Evolutionary conservation across 2,888 invertebrate species (phyloP).

Genomic region (Eulithis testata): DNA sequence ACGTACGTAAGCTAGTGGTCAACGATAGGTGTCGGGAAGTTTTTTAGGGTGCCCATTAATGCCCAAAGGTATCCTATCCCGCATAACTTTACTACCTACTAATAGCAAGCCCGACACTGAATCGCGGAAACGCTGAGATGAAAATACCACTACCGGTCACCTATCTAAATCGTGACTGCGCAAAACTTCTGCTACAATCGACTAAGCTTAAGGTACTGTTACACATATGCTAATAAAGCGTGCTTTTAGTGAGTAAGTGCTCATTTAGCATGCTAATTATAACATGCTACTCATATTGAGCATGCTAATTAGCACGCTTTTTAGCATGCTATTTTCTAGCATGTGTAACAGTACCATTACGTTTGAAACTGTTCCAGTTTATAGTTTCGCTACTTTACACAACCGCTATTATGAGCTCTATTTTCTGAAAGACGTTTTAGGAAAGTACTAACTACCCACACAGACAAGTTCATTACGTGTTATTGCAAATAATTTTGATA

Average conservation of each 20-base stretch:
- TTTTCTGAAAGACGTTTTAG: conserved; percentile 27
- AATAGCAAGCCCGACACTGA: neutral
- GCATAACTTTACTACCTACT: neutral
- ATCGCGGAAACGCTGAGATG: neutral
- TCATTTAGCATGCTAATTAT: too few relatives aligned
- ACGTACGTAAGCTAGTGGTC: neutral
- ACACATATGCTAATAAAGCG: too few relatives aligned
- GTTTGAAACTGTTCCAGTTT: neutral
- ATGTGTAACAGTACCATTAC: too few relatives aligned
- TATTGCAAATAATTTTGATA: conserved; percentile 60
- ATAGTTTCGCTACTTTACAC: conserved; percentile 18
- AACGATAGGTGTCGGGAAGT: neutral
- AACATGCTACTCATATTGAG: too few relatives aligned
- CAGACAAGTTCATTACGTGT: conserved; percentile 37
- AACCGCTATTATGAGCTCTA: conserved; percentile 26
- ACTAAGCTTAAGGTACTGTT: too few relatives aligned
- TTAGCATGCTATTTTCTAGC: too few relatives aligned
- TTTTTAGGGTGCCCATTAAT: neutral
- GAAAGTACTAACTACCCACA: conserved; percentile 22
- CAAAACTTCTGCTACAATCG: too few relatives aligned
- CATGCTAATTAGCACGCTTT: too few relatives aligned
- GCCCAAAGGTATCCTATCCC: neutral
- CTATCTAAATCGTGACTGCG: neutral
- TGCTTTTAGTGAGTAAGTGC: too few relatives aligned
- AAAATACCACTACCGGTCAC: neutral